Conservation (phyloP, 2,113 vertebrate genomes). For the Alethe castanea region DNA sequence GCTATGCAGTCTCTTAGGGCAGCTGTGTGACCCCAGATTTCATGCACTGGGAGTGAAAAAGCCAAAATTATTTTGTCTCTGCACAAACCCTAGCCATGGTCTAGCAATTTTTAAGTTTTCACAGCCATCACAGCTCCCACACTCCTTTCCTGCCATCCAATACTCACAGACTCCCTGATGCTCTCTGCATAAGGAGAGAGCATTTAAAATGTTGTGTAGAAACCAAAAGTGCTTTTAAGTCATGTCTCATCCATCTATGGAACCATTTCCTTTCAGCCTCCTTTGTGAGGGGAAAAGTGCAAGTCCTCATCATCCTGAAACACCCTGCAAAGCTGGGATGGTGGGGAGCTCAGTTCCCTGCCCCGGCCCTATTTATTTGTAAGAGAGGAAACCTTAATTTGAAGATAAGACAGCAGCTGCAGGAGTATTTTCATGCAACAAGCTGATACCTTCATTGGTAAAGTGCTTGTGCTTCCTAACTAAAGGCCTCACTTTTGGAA, state of each 20-base stretch:
- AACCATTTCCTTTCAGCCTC: background rate
- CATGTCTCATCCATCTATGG: background rate
- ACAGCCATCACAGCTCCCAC: background rate
- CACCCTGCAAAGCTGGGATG: background rate
- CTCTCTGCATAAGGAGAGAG: background rate
- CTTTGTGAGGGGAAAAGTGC: background rate
- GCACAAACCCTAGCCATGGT: background rate
- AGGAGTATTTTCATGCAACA: background rate
- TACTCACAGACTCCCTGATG: background rate
- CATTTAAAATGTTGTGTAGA: background rate
- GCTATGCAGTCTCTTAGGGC: background rate
- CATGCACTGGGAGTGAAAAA: background rate
- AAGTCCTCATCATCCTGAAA: background rate
- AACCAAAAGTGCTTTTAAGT: background rate
- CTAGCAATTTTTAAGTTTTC: background rate
- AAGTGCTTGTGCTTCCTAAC: rapidly evolving
- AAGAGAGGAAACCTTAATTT: background rate
- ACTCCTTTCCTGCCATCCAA: background rate
- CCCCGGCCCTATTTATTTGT: background rate
- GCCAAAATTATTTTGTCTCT: background rate
- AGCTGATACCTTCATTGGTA: background rate
- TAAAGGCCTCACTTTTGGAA: background rate
- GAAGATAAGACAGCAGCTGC: background rate
- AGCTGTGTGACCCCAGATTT: rapidly evolving
- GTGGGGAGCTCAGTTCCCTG: background rate